Conservation (phyloP, 2,113 vertebrate genomes). For the Pyxicephalus adspersus region DNA sequence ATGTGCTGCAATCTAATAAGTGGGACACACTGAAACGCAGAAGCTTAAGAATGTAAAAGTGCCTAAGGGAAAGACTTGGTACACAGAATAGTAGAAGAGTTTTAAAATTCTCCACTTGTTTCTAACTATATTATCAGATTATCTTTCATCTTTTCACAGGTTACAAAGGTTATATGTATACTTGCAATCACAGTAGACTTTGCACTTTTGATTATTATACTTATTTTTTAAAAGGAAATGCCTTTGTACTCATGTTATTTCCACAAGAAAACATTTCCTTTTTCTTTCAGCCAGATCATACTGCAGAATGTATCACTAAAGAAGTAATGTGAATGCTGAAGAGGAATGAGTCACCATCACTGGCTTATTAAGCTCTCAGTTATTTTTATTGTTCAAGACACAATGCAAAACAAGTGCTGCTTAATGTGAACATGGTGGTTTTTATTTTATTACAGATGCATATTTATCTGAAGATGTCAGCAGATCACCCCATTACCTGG, state of each 20-base stretch:
- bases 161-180: background rate
- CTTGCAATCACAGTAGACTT: background rate
- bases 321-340: constrained; percentile 1
- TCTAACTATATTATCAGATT: background rate
- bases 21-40: constrained; percentile 28
- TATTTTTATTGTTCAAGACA: constrained; percentile 23
- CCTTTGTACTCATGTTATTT: background rate
- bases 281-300: constrained; percentile 3
- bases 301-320: background rate
- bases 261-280: background rate
- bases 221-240: background rate
- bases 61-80: constrained; percentile 12
- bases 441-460: background rate
- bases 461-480: background rate
- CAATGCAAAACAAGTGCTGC: constrained; percentile 14
- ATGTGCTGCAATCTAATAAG: constrained; percentile 40
- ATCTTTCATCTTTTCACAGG: background rate
- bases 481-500: too few relatives aligned
- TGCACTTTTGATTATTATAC: background rate
- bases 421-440: background rate
- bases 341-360: constrained; percentile 3
- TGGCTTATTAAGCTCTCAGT: constrained; percentile 16
- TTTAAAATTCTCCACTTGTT: background rate
- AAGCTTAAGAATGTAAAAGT: constrained; percentile 31
- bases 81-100: background rate